A percentile compares a stretch with the other conserved stretches of the same genome.
phyloP scores from a whole-genome alignment of 2,888 invertebrate genomes.

The Acrobasis repandana region DNA sequence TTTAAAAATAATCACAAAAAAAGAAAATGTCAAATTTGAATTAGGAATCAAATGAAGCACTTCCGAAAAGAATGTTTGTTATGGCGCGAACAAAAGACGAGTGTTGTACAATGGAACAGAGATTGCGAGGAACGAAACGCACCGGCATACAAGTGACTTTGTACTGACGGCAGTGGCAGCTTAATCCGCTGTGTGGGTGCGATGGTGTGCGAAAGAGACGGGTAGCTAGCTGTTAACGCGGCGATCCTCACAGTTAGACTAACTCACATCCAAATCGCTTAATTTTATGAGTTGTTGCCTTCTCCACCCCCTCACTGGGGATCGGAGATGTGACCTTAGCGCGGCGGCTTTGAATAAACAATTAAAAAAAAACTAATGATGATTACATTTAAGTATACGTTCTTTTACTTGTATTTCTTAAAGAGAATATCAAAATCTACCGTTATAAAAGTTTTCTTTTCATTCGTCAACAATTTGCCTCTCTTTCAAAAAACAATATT shows the following conservation, averaged over 20 bases:
- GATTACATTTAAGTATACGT: neutral
- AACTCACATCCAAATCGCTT: conserved; percentile 83
- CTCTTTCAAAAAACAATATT: no score
- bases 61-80: conserved; percentile 51
- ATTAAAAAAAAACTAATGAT: neutral
- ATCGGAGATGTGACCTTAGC: conserved; percentile 58
- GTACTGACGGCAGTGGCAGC: conserved; percentile 40
- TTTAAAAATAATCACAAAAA: conserved; percentile 35
- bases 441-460: no score
- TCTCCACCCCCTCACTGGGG: conserved; percentile 77
- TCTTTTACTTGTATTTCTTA: conserved; percentile 19
- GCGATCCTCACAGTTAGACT: conserved; percentile 81
- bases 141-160: conserved; percentile 40
- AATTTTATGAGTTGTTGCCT: conserved; percentile 84
- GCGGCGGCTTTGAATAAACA: conserved; percentile 32
- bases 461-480: no score
- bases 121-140: conserved; percentile 44
- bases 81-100: conserved; percentile 55
- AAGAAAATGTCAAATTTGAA: conserved; percentile 28
- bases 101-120: conserved; percentile 36
- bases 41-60: conserved; percentile 43
- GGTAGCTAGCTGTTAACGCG: conserved; percentile 74
- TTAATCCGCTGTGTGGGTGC: conserved; percentile 38
- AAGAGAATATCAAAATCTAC: no score
- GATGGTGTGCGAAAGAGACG: conserved; percentile 61